These are phyloP conservation scores for Drosophila anomelani DNA, from an alignment of 2,888 invertebrate species.

Conservation along the genomic window DNA sequence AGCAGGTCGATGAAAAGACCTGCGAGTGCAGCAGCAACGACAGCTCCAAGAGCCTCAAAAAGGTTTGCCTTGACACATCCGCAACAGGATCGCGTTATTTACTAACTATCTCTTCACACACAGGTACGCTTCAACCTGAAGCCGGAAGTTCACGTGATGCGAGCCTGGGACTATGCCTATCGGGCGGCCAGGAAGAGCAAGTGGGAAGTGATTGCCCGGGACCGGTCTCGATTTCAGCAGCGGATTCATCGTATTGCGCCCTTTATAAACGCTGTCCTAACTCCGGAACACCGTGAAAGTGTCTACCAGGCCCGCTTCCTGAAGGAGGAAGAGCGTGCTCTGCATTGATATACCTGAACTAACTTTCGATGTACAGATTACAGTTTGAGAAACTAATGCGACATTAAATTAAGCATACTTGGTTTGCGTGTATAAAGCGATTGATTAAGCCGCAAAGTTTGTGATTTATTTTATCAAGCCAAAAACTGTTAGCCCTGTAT, in stretches of 20 bases:
- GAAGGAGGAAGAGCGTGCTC: conserved; percentile 54
- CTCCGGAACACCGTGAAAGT: conserved; percentile 79
- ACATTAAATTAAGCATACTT: conserved; percentile 46
- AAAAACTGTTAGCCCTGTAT: conserved; percentile 35
- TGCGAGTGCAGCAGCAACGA: conserved; percentile 33
- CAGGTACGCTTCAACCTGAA: conserved; percentile 87
- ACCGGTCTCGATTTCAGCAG: conserved; percentile 83
- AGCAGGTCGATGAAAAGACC: conserved; percentile 9
- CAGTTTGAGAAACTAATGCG: conserved; percentile 33
- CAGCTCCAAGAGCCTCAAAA: conserved; percentile 21
- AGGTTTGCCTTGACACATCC: background rate
- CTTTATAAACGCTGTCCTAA: conserved; percentile 75
- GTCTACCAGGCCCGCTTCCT: conserved; percentile 80
- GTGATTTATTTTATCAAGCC: conserved; percentile 39
- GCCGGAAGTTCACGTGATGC: conserved; percentile 87
- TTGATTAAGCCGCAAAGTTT: conserved; percentile 26
- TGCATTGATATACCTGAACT: conserved; percentile 39
- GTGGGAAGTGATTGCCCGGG: conserved; percentile 87
- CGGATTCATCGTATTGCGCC: conserved; percentile 74
- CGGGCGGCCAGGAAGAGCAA: conserved; percentile 87
- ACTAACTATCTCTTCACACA: conserved; percentile 45
- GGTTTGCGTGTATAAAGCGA: conserved; percentile 39
- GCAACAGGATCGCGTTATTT: background rate
- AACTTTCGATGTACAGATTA: conserved; percentile 59
- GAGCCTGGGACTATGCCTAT: conserved; percentile 87